Evolutionary conservation across 2,888 invertebrate genomes (phyloP).

Genomic region (Cylloceria caligata): DNA sequence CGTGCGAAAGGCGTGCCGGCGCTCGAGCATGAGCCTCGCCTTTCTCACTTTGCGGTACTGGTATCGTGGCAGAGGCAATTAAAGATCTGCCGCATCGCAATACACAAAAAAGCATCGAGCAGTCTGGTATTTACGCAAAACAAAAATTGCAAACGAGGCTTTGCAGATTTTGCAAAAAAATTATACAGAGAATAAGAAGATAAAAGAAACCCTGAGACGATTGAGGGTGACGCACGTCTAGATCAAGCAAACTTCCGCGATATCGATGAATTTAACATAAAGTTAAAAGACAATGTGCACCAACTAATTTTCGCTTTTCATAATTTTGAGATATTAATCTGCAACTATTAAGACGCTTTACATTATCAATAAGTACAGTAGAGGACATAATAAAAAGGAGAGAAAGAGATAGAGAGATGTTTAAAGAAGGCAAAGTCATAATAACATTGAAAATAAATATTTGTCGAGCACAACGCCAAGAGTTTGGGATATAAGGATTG

Average conservation of each 20-base stretch:
- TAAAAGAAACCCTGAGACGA: neutral
- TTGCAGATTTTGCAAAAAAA: neutral
- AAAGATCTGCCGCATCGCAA: conserved; percentile 10
- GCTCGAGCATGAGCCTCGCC: conserved; percentile 47
- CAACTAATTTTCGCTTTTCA: neutral
- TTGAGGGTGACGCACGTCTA: too few relatives aligned
- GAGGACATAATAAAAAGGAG: neutral
- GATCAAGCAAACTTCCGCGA: too few relatives aligned
- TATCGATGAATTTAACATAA: conserved; percentile 55
- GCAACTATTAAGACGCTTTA: neutral
- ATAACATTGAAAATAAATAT: neutral
- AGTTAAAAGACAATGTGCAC: neutral
- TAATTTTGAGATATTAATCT: neutral
- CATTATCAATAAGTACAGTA: neutral
- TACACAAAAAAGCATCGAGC: neutral
- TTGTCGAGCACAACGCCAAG: conserved; percentile 14
- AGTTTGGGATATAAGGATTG: conserved; percentile 11
- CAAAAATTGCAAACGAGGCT: neutral
- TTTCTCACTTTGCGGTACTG: conserved; percentile 39
- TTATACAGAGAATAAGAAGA: neutral
- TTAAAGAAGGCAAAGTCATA: neutral
- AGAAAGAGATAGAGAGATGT: too few relatives aligned
- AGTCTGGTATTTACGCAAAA: neutral
- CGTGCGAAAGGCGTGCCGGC: conserved; percentile 52
- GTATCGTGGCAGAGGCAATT: neutral